A percentile compares a stretch with the other conserved stretches of the same genome.
Conservation (phyloP, 2,888 invertebrate species). For the Drosophila imparisetae region DNA sequence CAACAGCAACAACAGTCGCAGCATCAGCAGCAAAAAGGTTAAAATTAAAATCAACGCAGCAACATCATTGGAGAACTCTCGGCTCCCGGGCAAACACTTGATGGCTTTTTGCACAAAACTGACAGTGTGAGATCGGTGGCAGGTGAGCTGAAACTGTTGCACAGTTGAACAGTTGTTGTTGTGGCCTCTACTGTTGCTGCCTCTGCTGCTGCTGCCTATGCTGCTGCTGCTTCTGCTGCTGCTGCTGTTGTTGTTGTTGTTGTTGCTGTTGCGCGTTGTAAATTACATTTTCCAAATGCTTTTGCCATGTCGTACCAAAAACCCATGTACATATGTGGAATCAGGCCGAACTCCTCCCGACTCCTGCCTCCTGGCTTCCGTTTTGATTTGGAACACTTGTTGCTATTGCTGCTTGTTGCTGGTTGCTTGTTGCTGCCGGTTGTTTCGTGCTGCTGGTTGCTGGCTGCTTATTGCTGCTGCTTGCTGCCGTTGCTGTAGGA, state of each 20-base stretch:
- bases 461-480: conserved; percentile 17
- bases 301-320: conserved; percentile 79
- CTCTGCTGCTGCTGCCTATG: conserved; percentile 17
- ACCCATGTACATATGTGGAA: conserved; percentile 78
- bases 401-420: conserved; percentile 38
- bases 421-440: conserved; percentile 55
- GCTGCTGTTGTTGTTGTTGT: conserved; percentile 13
- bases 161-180: conserved; percentile 28
- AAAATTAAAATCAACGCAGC: conserved; percentile 75
- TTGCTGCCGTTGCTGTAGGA: conserved; percentile 43
- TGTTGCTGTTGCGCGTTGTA: conserved; percentile 71
- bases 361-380: conserved; percentile 48
- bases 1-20: conserved; percentile 23
- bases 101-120: conserved; percentile 54
- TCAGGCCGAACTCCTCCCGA: conserved; percentile 42
- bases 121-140: conserved; percentile 76
- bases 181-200: conserved; percentile 21
- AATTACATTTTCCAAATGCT: conserved; percentile 83
- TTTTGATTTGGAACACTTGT: conserved; percentile 76
- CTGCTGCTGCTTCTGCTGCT: conserved; percentile 12
- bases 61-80: conserved; percentile 48
- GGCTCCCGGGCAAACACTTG: conserved; percentile 49
- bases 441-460: conserved; percentile 14
- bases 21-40: conserved; percentile 58
- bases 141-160: conserved; percentile 57